Evolutionary conservation across 1,140 invertebrate species (phyloP).

Genomic region (Homarus americanus): DNA sequence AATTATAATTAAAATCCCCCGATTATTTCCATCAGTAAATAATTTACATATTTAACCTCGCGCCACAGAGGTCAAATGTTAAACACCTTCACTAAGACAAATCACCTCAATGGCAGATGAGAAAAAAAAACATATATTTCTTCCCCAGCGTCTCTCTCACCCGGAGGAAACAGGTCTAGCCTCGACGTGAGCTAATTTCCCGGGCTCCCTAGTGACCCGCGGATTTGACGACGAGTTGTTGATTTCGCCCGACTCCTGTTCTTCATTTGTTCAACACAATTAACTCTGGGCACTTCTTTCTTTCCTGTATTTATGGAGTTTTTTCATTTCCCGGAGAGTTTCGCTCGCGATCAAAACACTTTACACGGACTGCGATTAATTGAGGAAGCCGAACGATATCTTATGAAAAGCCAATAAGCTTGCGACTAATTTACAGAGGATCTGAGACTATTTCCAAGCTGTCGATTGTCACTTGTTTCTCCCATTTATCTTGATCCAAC

Average conservation of each 20-base stretch:
- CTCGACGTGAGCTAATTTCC: slow-evolving; percentile 14
- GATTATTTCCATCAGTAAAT: too few species aligned
- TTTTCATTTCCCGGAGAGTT: slow-evolving; percentile 40
- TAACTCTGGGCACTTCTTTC: slow-evolving; percentile 55
- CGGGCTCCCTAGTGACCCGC: background rate
- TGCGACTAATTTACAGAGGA: slow-evolving; percentile 73
- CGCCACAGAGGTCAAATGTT: too few species aligned
- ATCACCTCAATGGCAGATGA: too few species aligned
- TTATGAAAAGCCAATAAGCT: slow-evolving; percentile 72
- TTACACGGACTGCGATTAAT: slow-evolving; percentile 53
- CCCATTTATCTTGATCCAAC: slow-evolving; percentile 74
- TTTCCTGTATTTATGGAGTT: slow-evolving; percentile 55
- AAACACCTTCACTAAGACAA: too few species aligned
- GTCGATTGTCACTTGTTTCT: slow-evolving; percentile 73
- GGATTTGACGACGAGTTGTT: slow-evolving; percentile 49
- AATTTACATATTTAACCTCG: too few species aligned
- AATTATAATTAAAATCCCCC: too few species aligned
- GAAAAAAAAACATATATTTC: too few species aligned
- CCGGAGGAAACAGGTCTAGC: too few species aligned
- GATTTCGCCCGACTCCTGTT: slow-evolving; percentile 61
- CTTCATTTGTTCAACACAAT: slow-evolving; percentile 72
- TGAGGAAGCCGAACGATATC: slow-evolving; percentile 59
- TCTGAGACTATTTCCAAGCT: slow-evolving; percentile 74
- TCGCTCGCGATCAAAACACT: slow-evolving; percentile 27
- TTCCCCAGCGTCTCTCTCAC: too few species aligned